phyloP scores from a whole-genome alignment of 2,888 invertebrate species.

The Cryptocephalus primarius region DNA sequence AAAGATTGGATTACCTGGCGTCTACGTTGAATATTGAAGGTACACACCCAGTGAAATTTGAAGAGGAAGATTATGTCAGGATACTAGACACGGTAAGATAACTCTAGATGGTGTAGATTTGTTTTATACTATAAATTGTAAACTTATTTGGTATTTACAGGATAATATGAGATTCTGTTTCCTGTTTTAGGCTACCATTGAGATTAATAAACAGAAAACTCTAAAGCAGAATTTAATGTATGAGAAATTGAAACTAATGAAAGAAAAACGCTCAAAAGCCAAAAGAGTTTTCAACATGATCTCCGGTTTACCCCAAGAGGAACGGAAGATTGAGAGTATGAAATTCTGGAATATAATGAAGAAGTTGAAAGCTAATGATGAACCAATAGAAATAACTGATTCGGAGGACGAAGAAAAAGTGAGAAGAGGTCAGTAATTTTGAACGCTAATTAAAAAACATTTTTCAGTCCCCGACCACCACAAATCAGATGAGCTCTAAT shows the following conservation, averaged over 20 bases:
- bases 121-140: too few relatives aligned
- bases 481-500: background rate
- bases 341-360: constrained; percentile 8
- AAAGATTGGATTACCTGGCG: constrained; percentile 15
- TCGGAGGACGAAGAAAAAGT: constrained; percentile 10
- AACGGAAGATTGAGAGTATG: constrained; percentile 10
- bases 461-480: background rate
- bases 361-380: background rate
- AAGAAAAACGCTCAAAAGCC: constrained; percentile 6
- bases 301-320: constrained; percentile 9
- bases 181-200: constrained; percentile 8
- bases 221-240: constrained; percentile 2
- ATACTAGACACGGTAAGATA: too few relatives aligned
- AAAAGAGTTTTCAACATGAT: constrained; percentile 9
- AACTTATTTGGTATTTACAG: too few relatives aligned
- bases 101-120: too few relatives aligned
- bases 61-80: too few relatives aligned
- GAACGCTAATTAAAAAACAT: background rate
- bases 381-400: constrained; percentile 12
- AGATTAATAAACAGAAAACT: constrained; percentile 9
- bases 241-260: constrained; percentile 6
- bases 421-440: background rate
- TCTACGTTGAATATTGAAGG: constrained; percentile 4
- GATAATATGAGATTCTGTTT: too few relatives aligned
- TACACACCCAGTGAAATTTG: too few relatives aligned